Evolutionary conservation across 2,888 invertebrate genomes (phyloP).

Genomic region (Ceriagrion tenellum): DNA sequence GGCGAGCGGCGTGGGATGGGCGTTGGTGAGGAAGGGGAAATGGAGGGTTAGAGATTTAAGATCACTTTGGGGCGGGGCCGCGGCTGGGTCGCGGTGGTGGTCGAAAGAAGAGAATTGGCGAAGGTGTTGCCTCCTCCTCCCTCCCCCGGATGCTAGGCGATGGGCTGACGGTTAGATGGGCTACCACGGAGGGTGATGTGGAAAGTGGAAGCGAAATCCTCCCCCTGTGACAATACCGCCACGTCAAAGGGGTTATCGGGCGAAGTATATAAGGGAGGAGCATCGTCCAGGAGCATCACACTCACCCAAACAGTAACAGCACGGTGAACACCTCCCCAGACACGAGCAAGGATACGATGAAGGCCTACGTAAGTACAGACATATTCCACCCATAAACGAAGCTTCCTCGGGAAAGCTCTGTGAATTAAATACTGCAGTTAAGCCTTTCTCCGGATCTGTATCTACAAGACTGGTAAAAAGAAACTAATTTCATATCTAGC

Average conservation of each 20-base stretch:
- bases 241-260: background rate
- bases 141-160: background rate
- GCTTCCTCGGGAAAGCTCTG: too few species aligned
- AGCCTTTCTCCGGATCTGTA: too few species aligned
- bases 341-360: conserved; percentile 14
- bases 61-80: background rate
- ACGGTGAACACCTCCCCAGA: background rate
- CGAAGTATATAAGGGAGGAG: conserved; percentile 45
- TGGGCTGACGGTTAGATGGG: background rate
- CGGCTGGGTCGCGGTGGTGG: background rate
- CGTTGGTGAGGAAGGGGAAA: background rate
- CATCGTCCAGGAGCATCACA: background rate
- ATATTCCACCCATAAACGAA: too few species aligned
- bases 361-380: background rate
- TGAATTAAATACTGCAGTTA: too few species aligned
- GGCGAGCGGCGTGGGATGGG: too few species aligned
- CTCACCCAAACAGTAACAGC: background rate
- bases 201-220: conserved; percentile 35
- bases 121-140: background rate
- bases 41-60: background rate
- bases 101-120: conserved; percentile 9
- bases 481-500: too few species aligned
- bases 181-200: background rate
- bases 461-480: too few species aligned
- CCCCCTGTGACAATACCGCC: background rate